phyloP scores from a whole-genome alignment of 2,797 vertebrate species.

The Gobionotothen gibberifrons region DNA sequence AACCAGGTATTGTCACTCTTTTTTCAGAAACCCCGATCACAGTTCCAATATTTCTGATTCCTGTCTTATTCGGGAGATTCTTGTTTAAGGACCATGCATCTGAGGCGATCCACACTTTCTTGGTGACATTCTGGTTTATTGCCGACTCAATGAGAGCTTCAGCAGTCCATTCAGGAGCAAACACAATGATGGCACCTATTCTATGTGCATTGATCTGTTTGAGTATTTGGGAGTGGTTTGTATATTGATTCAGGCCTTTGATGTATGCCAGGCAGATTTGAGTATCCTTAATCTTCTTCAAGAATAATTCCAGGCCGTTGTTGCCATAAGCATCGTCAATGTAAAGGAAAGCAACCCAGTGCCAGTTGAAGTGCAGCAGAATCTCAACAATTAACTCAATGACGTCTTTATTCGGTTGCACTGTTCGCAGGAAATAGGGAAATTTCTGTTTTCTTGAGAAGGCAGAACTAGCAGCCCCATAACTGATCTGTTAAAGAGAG shows the following conservation, averaged over 20 bases:
- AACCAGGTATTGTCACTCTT: constrained; percentile 66
- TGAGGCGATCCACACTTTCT: constrained; percentile 88
- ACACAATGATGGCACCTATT: constrained; percentile 81
- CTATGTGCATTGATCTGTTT: constrained; percentile 54
- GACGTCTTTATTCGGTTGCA: constrained; percentile 79
- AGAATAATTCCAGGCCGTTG: constrained; percentile 70
- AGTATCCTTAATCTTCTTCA: constrained; percentile 42
- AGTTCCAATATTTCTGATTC: constrained; percentile 79
- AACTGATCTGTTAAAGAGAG: constrained; percentile 75
- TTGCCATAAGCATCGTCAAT: constrained; percentile 77
- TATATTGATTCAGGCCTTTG: constrained; percentile 50
- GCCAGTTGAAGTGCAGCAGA: constrained; percentile 85
- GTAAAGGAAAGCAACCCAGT: constrained; percentile 87
- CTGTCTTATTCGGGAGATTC: constrained; percentile 54
- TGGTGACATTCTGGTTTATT: constrained; percentile 74
- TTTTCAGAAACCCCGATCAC: constrained; percentile 84
- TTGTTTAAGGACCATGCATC: constrained; percentile 86
- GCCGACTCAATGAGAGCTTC: constrained; percentile 78
- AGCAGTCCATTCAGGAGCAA: constrained; percentile 46
- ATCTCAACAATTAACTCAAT: constrained; percentile 83
- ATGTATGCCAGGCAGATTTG: constrained; percentile 83
- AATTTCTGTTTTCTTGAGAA: constrained; percentile 70
- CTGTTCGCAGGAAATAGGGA: constrained; percentile 87
- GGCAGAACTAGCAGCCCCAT: constrained; percentile 68
- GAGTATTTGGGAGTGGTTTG: constrained; percentile 60